Evolutionary conservation across 1,140 invertebrate genomes (phyloP).

Genomic region (Tachypleus tridentatus): DNA sequence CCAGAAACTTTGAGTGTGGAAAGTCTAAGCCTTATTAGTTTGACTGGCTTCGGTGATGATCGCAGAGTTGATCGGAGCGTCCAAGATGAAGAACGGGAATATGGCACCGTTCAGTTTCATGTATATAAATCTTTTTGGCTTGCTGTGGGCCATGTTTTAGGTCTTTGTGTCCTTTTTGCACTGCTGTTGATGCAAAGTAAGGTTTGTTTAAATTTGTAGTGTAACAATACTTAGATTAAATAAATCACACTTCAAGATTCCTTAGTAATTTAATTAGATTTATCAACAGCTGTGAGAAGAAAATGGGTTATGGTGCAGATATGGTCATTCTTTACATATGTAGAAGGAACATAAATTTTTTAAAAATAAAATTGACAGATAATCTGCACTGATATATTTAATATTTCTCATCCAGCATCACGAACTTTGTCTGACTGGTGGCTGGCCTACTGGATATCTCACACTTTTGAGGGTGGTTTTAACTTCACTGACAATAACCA

Average conservation of each 20-base stretch:
- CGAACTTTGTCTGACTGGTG: slow-evolving; percentile 83
- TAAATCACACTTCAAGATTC: no score
- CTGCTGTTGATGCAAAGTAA: slow-evolving; percentile 43
- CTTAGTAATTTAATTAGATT: no score
- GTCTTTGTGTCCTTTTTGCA: slow-evolving; percentile 49
- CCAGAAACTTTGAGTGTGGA: no score
- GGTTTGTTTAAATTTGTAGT: slow-evolving; percentile 6
- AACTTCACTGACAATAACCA: no score
- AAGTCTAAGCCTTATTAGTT: no score
- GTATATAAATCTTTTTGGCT: slow-evolving; percentile 68
- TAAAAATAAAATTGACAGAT: no score
- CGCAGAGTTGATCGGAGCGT: not conserved
- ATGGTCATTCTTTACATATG: not conserved
- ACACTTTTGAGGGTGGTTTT: not conserved
- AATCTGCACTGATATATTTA: slow-evolving; percentile 34
- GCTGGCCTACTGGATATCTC: slow-evolving; percentile 48
- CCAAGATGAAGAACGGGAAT: slow-evolving; percentile 48
- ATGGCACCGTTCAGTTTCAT: slow-evolving; percentile 52
- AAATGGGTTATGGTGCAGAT: not conserved
- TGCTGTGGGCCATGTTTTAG: slow-evolving; percentile 57
- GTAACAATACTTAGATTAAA: not conserved
- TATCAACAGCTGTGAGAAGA: no score
- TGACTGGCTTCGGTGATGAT: no score
- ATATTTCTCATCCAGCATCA: slow-evolving; percentile 65
- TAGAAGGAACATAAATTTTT: not conserved